Percentiles rank a stretch among this genome's conserved stretches.
Conservation (phyloP, 1,140 invertebrate species). For the Scaptomyza graminum region DNA sequence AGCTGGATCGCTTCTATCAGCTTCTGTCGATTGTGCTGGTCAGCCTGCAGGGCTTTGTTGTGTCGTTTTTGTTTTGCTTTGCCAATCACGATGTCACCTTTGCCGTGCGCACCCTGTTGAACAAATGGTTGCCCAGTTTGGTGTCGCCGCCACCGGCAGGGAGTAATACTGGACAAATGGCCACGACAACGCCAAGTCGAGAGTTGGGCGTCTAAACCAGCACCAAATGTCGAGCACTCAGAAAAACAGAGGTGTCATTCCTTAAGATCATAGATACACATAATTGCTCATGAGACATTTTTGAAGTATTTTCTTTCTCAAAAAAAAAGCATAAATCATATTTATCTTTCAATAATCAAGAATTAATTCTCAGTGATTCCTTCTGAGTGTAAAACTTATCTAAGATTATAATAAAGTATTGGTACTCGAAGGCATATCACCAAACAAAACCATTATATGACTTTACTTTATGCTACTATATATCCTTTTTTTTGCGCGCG, state of each 20-base stretch:
- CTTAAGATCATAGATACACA: too few species aligned
- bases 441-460: constrained; percentile 16
- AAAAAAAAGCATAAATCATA: too few species aligned
- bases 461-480: background rate
- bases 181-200: constrained; percentile 81
- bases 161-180: constrained; percentile 81
- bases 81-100: constrained; percentile 93
- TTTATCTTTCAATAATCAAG: too few species aligned
- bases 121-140: constrained; percentile 73
- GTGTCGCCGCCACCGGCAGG: constrained; percentile 69
- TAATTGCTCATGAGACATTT: too few species aligned
- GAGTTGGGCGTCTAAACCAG: constrained; percentile 77
- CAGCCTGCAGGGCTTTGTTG: constrained; percentile 94
- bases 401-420: background rate
- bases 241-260: too few species aligned
- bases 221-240: background rate
- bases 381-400: background rate
- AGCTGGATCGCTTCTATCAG: constrained; percentile 89
- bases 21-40: constrained; percentile 90
- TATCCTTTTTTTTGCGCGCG: constrained; percentile 1
- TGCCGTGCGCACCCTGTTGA: constrained; percentile 83
- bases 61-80: constrained; percentile 94
- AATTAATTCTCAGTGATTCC: too few species aligned
- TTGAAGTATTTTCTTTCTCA: too few species aligned
- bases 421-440: constrained; percentile 25